Conservation (phyloP, 2,888 invertebrate species). For the Copidosoma aretas region DNA sequence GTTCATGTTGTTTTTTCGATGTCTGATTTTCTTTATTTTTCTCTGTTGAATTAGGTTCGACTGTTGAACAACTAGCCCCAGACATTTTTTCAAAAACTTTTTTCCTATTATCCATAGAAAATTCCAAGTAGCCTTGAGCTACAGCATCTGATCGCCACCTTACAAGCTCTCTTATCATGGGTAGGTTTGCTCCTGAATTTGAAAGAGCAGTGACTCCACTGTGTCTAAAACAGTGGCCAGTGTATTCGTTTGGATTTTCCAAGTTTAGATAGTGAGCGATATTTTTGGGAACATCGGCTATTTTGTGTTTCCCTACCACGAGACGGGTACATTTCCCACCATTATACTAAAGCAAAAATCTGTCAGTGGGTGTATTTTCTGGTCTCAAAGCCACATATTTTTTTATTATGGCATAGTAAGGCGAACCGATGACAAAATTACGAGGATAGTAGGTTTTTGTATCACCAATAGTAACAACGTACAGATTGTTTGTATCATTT, state of each 20-base stretch:
- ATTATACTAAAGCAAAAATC: conserved; percentile 30
- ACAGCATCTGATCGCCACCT: conserved; percentile 31
- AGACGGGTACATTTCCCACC: conserved; percentile 25
- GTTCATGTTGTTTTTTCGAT: too few species aligned
- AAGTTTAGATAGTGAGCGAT: conserved; percentile 29
- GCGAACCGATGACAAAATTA: conserved; percentile 27
- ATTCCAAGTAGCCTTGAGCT: conserved; percentile 30
- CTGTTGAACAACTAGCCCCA: too few species aligned
- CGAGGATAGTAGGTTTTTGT: conserved; percentile 24
- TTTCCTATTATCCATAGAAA: conserved; percentile 24
- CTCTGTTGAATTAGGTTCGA: too few species aligned
- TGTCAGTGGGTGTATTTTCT: conserved; percentile 10
- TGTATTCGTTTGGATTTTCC: conserved; percentile 27
- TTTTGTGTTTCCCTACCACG: conserved; percentile 32
- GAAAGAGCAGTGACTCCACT: conserved; percentile 31
- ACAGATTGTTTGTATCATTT: conserved; percentile 14
- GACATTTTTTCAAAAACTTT: too few species aligned
- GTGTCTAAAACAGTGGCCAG: conserved; percentile 36
- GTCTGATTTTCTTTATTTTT: too few species aligned
- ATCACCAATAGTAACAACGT: conserved; percentile 9
- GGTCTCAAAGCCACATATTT: conserved; percentile 29
- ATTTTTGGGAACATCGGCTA: conserved; percentile 22
- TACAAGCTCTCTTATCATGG: conserved; percentile 27
- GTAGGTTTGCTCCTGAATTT: conserved; percentile 32
- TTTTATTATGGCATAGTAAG: conserved; percentile 23